Conservation (phyloP, 2,888 invertebrate genomes). For the Drosophila acutilabella region DNA sequence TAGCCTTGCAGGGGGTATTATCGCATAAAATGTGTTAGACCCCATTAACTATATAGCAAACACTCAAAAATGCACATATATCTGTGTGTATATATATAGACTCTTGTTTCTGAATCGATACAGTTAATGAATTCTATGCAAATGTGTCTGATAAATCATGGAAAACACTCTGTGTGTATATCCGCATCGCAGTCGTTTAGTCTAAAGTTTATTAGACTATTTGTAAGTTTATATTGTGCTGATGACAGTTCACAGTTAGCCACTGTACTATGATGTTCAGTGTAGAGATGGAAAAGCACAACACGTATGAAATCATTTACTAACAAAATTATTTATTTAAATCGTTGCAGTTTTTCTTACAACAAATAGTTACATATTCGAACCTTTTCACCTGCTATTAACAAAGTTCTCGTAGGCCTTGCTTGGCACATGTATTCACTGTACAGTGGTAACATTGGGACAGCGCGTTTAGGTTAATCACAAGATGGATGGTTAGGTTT, state of each 20-base stretch:
- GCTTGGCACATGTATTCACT: conserved; percentile 65
- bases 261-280: no score
- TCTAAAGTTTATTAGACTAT: no score
- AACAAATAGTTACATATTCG: conserved; percentile 49
- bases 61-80: background rate
- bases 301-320: conserved; percentile 1
- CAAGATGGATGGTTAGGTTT: conserved; percentile 29
- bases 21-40: background rate
- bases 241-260: no score
- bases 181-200: no score
- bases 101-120: no score
- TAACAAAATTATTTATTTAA: conserved; percentile 40
- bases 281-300: background rate
- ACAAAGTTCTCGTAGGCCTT: conserved; percentile 48
- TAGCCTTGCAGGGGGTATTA: background rate
- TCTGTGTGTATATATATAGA: no score
- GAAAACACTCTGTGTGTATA: no score
- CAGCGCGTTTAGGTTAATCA: conserved; percentile 37
- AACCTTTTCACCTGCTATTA: conserved; percentile 44
- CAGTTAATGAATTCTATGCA: no score
- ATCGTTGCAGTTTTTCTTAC: conserved; percentile 10
- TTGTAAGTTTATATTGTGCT: no score
- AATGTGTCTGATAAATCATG: no score
- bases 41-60: conserved; percentile 1
- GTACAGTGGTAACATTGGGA: conserved; percentile 48